These are phyloP conservation scores for Brachynemurus nebulosus DNA, from an alignment of 2,888 invertebrate species.

Conservation along the genomic window DNA sequence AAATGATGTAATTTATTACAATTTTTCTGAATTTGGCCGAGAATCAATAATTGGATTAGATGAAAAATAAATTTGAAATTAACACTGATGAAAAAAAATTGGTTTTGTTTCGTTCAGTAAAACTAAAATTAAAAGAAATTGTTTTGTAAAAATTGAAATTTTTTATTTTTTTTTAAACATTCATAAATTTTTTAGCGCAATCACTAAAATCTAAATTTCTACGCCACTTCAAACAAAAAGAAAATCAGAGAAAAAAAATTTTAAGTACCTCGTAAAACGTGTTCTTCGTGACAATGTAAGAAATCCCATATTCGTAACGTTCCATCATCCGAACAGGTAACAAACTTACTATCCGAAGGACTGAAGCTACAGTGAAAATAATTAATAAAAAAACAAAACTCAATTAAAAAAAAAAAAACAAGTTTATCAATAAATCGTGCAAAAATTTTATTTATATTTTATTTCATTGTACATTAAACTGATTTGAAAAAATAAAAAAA, in stretches of 20 bases:
- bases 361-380: conserved; percentile 66
- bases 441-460: background rate
- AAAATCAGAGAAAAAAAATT: conserved; percentile 7
- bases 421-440: conserved; percentile 1
- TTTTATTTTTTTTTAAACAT: too few relatives aligned
- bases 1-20: too few relatives aligned
- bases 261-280: conserved; percentile 62
- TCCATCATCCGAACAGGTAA: conserved; percentile 98
- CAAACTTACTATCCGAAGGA: conserved; percentile 97
- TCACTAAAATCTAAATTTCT: conserved; percentile 14
- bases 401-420: background rate
- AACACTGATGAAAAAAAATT: too few relatives aligned
- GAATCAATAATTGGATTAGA: too few relatives aligned
- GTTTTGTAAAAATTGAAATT: too few relatives aligned
- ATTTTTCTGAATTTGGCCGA: too few relatives aligned
- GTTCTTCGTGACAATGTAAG: conserved; percentile 90
- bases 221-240: too few relatives aligned
- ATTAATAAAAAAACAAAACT: background rate
- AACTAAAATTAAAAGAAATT: too few relatives aligned
- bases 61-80: too few relatives aligned
- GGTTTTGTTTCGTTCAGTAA: too few relatives aligned
- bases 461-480: conserved; percentile 4
- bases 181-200: too few relatives aligned
- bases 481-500: background rate
- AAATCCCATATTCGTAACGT: conserved; percentile 99